A percentile compares a stretch with the other conserved stretches of the same genome.
These are phyloP conservation scores for Colletes gigas DNA, from an alignment of 1,140 invertebrate genomes.

Conservation along the genomic window DNA sequence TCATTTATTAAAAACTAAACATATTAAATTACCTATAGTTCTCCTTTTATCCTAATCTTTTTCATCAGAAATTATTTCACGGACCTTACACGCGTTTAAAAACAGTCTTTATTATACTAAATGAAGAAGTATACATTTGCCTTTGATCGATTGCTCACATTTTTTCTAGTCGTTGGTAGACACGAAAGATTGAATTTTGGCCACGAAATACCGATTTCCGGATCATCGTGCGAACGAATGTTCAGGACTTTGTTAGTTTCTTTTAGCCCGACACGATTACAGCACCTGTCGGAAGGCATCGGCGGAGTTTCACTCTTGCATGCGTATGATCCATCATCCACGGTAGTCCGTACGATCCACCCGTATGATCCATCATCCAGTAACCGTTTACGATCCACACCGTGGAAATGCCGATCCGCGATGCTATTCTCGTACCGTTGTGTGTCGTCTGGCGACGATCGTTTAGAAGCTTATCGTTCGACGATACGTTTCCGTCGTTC, in stretches of 20 bases:
- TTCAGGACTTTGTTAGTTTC: background rate
- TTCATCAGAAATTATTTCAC: too few species aligned
- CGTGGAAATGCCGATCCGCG: slow-evolving; percentile 55
- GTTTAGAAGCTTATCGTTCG: background rate
- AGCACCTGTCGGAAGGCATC: background rate
- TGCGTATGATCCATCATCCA: slow-evolving; percentile 53
- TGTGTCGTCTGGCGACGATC: background rate
- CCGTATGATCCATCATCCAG: slow-evolving; percentile 55
- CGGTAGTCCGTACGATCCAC: slow-evolving; percentile 31
- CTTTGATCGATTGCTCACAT: too few species aligned
- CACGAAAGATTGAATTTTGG: background rate
- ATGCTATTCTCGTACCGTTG: slow-evolving; percentile 46
- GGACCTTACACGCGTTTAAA: too few species aligned
- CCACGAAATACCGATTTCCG: too few species aligned
- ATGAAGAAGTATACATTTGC: too few species aligned
- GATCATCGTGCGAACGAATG: background rate
- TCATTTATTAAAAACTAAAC: background rate
- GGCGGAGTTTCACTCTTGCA: too few species aligned
- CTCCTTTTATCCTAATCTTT: too few species aligned
- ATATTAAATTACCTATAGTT: too few species aligned
- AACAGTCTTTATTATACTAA: too few species aligned
- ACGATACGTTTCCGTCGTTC: slow-evolving; percentile 13
- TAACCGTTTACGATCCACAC: slow-evolving; percentile 33
- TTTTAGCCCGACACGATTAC: background rate
- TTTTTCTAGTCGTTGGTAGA: too few species aligned